A percentile compares a stretch with the other conserved stretches of the same genome.
Conservation (phyloP, 2,797 vertebrate species). For the Leptodactylus fallax region DNA sequence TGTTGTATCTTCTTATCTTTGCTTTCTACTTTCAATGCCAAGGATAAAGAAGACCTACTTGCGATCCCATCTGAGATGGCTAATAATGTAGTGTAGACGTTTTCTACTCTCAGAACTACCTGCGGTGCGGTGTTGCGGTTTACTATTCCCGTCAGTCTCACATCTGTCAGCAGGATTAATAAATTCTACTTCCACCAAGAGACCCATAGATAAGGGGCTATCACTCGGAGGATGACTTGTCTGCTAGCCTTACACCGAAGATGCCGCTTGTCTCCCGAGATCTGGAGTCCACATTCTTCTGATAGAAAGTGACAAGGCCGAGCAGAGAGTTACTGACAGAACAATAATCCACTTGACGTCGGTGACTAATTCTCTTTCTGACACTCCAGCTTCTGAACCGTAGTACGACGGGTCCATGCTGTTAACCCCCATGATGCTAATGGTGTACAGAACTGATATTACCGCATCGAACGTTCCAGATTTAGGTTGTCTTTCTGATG, state of each 20-base stretch:
- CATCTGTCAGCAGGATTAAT: too few relatives aligned
- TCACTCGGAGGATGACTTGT: not conserved
- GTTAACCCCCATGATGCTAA: slow-evolving; percentile 25
- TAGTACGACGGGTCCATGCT: not conserved
- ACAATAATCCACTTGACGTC: not conserved
- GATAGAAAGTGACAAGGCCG: not conserved
- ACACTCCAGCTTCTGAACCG: not conserved
- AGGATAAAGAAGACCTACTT: too few relatives aligned
- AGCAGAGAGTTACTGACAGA: not conserved
- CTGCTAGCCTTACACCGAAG: not conserved
- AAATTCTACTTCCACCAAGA: not conserved
- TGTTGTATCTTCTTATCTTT: not conserved
- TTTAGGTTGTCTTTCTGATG: not conserved
- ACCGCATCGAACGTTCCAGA: not conserved
- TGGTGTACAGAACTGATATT: not conserved
- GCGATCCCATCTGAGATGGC: not conserved
- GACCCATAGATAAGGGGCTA: not conserved
- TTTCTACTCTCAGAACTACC: too few relatives aligned
- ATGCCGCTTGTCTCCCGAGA: slow-evolving; percentile 31
- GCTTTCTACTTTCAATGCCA: not conserved
- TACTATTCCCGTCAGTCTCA: not conserved
- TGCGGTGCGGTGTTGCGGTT: not conserved
- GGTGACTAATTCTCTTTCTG: slow-evolving; percentile 28
- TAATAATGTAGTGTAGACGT: not conserved
- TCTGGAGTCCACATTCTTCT: not conserved